Evolutionary conservation across 2,113 vertebrate species (phyloP).

Genomic region (Seriola dumerili): DNA sequence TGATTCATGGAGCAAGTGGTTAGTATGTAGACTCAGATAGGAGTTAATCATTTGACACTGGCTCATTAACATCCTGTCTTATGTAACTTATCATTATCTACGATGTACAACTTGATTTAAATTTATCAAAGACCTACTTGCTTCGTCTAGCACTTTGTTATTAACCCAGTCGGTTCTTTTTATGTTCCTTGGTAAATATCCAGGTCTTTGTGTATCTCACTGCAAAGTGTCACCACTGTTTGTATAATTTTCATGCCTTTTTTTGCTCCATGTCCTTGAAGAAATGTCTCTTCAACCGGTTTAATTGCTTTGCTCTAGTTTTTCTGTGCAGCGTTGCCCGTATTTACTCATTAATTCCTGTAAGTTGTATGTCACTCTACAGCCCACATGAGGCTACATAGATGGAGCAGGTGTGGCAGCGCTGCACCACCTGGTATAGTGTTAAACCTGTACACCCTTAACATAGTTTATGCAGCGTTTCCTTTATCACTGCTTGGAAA

Average conservation of each 20-base stretch:
- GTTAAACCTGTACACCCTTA: neutral
- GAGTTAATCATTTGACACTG: neutral
- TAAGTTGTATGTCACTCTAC: neutral
- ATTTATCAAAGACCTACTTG: neutral
- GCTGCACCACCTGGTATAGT: neutral
- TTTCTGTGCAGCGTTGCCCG: neutral
- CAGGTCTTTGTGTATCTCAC: neutral
- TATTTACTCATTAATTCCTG: constrained; percentile 13
- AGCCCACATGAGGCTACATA: neutral
- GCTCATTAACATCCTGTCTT: neutral
- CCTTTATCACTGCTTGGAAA: neutral
- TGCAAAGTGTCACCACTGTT: neutral
- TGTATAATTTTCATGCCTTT: neutral
- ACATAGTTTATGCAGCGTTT: neutral
- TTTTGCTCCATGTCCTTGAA: constrained; percentile 5
- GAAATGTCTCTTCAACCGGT: neutral
- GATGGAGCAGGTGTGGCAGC: constrained; percentile 1
- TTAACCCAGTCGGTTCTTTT: neutral
- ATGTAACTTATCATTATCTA: neutral
- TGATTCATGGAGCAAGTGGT: neutral
- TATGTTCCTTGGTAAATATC: neutral
- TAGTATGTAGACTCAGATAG: neutral
- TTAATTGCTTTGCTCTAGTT: constrained; percentile 35
- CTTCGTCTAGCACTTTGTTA: neutral
- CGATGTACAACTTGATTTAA: neutral